Conservation (phyloP, 2,797 vertebrate genomes). For the Glyptemys insculpta region DNA sequence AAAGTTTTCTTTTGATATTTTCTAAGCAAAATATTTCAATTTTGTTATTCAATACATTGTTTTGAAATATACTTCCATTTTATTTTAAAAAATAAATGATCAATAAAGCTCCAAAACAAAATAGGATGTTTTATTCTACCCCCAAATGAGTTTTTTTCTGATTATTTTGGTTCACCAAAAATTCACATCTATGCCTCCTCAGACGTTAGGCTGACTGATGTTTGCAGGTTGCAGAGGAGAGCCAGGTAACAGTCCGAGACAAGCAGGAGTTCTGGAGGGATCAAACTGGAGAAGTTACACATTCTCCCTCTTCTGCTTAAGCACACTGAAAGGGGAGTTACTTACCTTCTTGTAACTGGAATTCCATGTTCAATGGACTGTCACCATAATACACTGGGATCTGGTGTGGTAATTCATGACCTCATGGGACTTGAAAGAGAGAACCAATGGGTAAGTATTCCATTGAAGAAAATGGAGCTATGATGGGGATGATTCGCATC, state of each 20-base stretch:
- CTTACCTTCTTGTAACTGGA: background rate
- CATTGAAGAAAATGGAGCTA: background rate
- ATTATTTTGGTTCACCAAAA: background rate
- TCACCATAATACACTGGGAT: background rate
- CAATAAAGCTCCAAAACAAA: background rate
- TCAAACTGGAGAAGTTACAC: background rate
- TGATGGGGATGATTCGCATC: background rate
- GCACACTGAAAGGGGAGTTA: background rate
- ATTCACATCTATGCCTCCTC: background rate
- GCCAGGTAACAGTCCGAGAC: background rate
- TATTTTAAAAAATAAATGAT: background rate
- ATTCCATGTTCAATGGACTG: background rate
- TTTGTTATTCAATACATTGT: background rate
- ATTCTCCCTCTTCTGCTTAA: background rate
- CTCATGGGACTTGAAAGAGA: background rate
- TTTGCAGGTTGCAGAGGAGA: background rate
- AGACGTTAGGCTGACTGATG: background rate
- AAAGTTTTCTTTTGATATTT: background rate
- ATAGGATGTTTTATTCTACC: background rate
- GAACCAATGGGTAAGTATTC: accelerated
- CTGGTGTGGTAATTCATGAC: background rate
- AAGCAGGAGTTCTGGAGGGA: background rate
- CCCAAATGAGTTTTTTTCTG: background rate
- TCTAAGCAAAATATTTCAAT: background rate
- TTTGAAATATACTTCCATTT: background rate